Base-by-base conservation (phyloP, 2,113 vertebrate species). In the Plestiodon gilberti region DNA sequence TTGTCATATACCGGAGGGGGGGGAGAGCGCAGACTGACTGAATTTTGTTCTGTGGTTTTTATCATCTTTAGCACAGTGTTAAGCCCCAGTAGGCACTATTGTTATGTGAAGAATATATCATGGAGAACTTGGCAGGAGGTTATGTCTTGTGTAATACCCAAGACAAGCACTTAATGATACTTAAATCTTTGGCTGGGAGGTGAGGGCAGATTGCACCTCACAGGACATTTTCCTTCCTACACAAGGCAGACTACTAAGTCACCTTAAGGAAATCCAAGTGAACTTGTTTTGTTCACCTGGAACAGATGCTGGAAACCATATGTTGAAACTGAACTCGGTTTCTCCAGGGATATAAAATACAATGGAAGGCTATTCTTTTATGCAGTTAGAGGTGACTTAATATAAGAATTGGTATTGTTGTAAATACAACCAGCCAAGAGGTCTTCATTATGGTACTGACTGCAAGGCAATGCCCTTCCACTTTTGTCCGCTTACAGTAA, bases 401-500 rank as follows among this genome's bases (percentile, higher is more conserved):
- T 20, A 1, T 59, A 43, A 62, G 48, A 81, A 48, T 57, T 64
- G 65, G 25, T 64, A 69, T 67, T 91, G 22, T 88, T 93, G 90
- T 48, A 82, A 0, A 55, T 87, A 55, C 75, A 89, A 2, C 85
- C 74, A 86, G 87, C 17, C 79, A 93, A 94, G 86, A 28, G 33
- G 61, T 74, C 35, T 35, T 74, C 40, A 57, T 86, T 88, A 30
- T 70, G 82, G 23, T 91, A 91, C 74, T 69, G 18, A 55, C 69
- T 85, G 73, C 84, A 88, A 62, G 88, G 88, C 81, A 90, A 89
- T 92, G 83, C 93, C 74, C 93, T 90, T 84, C 85, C 80, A 77
- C 23, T 93, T 91, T 81, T 48, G 43, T 48, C 43, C 87, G 88
- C 89, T 93, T 89, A 85, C 67, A 77, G 33, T n/a, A 10, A 33